Evolutionary conservation across 2,113 vertebrate species (phyloP).

Genomic region (Egretta garzetta): DNA sequence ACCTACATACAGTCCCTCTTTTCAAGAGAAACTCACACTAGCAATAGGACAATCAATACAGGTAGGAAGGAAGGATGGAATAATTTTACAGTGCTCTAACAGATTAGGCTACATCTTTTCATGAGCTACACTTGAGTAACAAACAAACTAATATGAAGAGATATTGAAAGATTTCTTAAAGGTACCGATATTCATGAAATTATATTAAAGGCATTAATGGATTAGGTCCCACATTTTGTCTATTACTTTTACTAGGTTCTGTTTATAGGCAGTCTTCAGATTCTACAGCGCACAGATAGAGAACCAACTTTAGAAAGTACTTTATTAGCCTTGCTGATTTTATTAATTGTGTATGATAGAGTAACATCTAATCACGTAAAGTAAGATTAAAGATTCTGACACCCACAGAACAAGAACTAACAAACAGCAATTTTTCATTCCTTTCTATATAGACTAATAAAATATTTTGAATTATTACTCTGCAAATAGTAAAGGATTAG

Average conservation of each 20-base stretch:
- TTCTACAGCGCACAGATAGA: background rate
- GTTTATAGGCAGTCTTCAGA: background rate
- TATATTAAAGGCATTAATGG: background rate
- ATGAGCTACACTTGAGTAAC: background rate
- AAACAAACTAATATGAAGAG: background rate
- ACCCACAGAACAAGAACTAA: background rate
- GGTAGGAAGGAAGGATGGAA: background rate
- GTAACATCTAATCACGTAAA: conserved; percentile 11
- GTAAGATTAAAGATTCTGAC: conserved; percentile 40
- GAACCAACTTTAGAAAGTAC: background rate
- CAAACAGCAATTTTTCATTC: conserved; percentile 13
- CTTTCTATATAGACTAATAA: conserved; percentile 28
- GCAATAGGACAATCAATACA: background rate
- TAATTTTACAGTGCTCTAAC: background rate
- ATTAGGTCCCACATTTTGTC: background rate
- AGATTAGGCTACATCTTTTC: background rate
- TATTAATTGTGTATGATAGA: background rate
- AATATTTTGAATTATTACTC: conserved; percentile 58
- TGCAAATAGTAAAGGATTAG: conserved; percentile 57
- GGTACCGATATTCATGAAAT: background rate
- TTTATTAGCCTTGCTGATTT: background rate
- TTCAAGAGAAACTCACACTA: background rate
- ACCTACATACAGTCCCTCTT: background rate
- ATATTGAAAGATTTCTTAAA: background rate
- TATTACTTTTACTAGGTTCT: background rate